These are phyloP conservation scores for Eulemur macaco DNA, from an alignment of 2,113 vertebrate species.

Conservation along the genomic window DNA sequence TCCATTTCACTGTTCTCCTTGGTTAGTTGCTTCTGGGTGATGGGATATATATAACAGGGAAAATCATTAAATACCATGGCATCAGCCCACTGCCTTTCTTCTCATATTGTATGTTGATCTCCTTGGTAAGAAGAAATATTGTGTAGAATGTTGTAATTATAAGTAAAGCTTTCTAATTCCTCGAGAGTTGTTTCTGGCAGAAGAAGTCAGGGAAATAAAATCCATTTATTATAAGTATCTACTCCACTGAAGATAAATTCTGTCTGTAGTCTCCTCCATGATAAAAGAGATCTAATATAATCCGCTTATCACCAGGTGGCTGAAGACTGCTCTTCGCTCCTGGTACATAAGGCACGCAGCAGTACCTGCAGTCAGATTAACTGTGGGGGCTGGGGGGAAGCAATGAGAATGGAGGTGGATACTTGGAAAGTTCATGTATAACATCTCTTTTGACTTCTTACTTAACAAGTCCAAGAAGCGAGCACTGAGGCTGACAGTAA, in stretches of 20 bases:
- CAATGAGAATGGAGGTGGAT: neutral
- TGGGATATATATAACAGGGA: neutral
- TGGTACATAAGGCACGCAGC: neutral
- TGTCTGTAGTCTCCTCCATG: neutral
- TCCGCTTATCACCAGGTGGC: neutral
- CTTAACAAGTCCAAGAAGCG: neutral
- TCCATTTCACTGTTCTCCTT: neutral
- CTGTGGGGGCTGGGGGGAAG: neutral
- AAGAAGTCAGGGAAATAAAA: neutral
- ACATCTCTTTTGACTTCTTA: neutral
- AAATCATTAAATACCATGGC: neutral
- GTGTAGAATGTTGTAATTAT: neutral
- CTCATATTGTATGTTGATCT: neutral
- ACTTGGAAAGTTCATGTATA: neutral
- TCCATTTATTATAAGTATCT: neutral
- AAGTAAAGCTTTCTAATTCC: neutral
- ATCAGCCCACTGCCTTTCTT: neutral
- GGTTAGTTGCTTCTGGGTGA: neutral
- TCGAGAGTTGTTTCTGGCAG: neutral
- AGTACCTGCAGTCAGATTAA: neutral
- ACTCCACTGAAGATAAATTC: neutral
- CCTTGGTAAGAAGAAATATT: neutral
- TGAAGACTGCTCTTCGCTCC: neutral
- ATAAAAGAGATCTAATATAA: neutral
- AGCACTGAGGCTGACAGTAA: neutral